A percentile compares a stretch with the other conserved stretches of the same genome.
Evolutionary conservation across 23 tunicate genomes (phyloP).

Genomic region (Diplosoma virens): DNA sequence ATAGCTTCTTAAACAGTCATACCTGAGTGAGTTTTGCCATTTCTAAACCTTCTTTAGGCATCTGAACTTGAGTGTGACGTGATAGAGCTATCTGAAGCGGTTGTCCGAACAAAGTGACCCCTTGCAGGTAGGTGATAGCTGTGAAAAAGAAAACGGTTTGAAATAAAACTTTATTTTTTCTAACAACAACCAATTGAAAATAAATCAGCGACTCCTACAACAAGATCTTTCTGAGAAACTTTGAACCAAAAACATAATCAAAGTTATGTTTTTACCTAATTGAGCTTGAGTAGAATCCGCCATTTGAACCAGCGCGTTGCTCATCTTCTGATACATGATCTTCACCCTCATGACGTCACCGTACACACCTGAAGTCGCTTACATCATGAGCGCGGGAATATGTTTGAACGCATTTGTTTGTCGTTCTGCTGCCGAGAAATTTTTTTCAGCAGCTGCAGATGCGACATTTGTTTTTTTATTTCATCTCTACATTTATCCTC

Average conservation of each 20-base stretch:
- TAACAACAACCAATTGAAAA: not conserved
- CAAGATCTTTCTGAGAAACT: not conserved
- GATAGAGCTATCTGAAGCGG: constrained; percentile 67
- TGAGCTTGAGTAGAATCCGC: constrained; percentile 76
- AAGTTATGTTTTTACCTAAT: constrained; percentile 33
- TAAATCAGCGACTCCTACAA: not conserved
- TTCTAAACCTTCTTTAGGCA: constrained; percentile 91
- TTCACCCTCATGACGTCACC: constrained; percentile 93
- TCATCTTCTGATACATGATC: constrained; percentile 86
- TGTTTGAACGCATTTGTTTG: too few relatives aligned
- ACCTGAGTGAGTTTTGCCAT: constrained; percentile 81
- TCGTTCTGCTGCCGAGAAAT: too few relatives aligned
- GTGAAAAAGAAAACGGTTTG: not conserved
- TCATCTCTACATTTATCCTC: too few relatives aligned
- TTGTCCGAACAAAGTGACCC: constrained; percentile 57
- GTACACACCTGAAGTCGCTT: constrained; percentile 77
- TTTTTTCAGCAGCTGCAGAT: too few relatives aligned
- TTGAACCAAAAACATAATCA: not conserved
- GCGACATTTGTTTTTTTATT: too few relatives aligned
- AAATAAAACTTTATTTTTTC: not conserved
- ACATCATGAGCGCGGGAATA: too few relatives aligned
- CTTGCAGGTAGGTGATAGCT: constrained; percentile 61
- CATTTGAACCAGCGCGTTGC: constrained; percentile 93
- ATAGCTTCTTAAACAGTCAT: not conserved
- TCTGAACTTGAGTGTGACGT: constrained; percentile 83